These are phyloP conservation scores for Drosophila ezoana DNA, from an alignment of 2,888 invertebrate genomes.

Conservation along the genomic window DNA sequence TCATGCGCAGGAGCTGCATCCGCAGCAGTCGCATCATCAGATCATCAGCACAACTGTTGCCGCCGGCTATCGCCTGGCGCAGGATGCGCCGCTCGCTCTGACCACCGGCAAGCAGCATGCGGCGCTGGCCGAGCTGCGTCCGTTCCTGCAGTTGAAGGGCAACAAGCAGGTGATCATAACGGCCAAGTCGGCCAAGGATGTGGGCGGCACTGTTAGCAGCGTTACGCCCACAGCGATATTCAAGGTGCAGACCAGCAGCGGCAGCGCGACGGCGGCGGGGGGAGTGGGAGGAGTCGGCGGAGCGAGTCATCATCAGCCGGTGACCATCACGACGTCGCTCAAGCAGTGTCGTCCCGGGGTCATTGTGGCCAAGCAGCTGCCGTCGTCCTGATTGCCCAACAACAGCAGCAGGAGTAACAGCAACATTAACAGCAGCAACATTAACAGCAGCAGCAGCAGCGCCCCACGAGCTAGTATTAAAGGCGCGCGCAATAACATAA, in stretches of 20 bases:
- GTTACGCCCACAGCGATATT: slow-evolving; percentile 82
- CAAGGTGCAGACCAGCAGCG: slow-evolving; percentile 79
- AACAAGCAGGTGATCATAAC: slow-evolving; percentile 82
- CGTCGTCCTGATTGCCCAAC: slow-evolving; percentile 87
- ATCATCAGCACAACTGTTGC: slow-evolving; percentile 17
- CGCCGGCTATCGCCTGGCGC: slow-evolving; percentile 60
- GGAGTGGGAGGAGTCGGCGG: slow-evolving; percentile 27
- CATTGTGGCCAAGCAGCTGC: slow-evolving; percentile 93
- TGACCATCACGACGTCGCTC: slow-evolving; percentile 84
- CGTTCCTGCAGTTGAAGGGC: slow-evolving; percentile 88
- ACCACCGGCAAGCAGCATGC: slow-evolving; percentile 84
- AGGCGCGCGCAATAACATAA: slow-evolving; percentile 49
- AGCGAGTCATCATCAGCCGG: slow-evolving; percentile 51
- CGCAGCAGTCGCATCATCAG: slow-evolving; percentile 54
- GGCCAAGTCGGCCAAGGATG: slow-evolving; percentile 70
- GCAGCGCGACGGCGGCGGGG: slow-evolving; percentile 22
- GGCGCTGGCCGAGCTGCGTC: slow-evolving; percentile 87
- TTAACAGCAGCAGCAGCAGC: slow-evolving; percentile 30
- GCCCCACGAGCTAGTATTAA: slow-evolving; percentile 52
- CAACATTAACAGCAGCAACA: slow-evolving; percentile 25
- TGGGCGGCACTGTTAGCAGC: slow-evolving; percentile 42
- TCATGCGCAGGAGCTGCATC: slow-evolving; percentile 45
- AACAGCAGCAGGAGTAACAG: slow-evolving; percentile 15
- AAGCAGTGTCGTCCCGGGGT: slow-evolving; percentile 94
- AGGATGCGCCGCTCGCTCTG: slow-evolving; percentile 84